A percentile compares a stretch with the other conserved stretches of the same genome.
These are phyloP conservation scores for Nycticorax nycticorax DNA, from an alignment of 2,113 vertebrate genomes.

Conservation along the genomic window DNA sequence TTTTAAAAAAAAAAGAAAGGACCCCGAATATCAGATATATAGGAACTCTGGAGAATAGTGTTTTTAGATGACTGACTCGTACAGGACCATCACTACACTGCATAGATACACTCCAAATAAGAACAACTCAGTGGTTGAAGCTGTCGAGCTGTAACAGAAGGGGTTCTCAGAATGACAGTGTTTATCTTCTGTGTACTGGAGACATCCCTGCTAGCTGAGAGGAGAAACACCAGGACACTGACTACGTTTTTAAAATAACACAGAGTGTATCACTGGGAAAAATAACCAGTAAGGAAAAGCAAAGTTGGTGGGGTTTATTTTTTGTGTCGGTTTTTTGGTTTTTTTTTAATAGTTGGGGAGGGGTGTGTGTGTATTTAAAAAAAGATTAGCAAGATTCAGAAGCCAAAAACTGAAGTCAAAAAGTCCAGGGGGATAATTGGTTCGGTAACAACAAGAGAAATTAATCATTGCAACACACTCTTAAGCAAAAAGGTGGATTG, in stretches of 20 bases:
- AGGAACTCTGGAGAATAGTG: neutral
- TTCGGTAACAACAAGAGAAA: neutral
- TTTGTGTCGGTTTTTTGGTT: neutral
- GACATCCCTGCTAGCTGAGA: neutral
- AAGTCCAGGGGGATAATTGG: neutral
- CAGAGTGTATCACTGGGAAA: accelerated
- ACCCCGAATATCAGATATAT: neutral
- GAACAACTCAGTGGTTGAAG: neutral
- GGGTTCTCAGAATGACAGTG: neutral
- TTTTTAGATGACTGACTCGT: neutral
- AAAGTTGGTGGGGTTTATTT: accelerated
- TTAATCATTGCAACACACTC: neutral
- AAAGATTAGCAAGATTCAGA: neutral
- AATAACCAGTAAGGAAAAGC: neutral
- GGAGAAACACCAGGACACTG: neutral
- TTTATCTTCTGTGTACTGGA: neutral
- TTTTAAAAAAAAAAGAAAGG: neutral
- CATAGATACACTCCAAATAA: neutral
- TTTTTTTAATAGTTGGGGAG: neutral
- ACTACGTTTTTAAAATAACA: neutral
- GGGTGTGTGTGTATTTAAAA: no score
- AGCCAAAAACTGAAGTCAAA: neutral
- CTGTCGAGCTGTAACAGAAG: neutral
- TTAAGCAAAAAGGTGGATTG: neutral
- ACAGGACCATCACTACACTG: neutral